Percentiles rank a stretch among this genome's conserved stretches.
Evolutionary conservation across 2,888 invertebrate species (phyloP).

Genomic region (Xanthorhoe designata): DNA sequence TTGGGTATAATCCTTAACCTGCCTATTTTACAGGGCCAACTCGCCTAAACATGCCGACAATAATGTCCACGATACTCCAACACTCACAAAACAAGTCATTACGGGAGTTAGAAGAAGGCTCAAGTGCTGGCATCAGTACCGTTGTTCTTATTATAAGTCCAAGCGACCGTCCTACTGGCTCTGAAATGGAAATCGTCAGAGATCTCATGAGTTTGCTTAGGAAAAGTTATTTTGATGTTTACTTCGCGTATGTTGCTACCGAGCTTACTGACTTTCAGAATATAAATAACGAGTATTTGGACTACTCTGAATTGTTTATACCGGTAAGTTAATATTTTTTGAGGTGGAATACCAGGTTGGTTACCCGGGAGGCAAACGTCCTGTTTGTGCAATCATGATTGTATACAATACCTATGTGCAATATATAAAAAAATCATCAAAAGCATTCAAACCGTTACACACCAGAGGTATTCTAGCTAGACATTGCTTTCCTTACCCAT

Average conservation of each 20-base stretch:
- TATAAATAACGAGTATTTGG: constrained; percentile 75
- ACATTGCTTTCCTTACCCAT: too few relatives aligned
- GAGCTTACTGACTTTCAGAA: constrained; percentile 75
- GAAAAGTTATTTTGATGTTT: constrained; percentile 79
- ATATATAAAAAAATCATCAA: too few relatives aligned
- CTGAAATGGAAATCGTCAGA: constrained; percentile 71
- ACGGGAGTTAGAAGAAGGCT: constrained; percentile 60
- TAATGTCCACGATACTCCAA: constrained; percentile 77
- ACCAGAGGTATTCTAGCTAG: too few relatives aligned
- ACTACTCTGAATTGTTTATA: constrained; percentile 81
- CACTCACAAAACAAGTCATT: constrained; percentile 77
- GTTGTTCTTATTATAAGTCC: constrained; percentile 84
- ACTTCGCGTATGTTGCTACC: constrained; percentile 81
- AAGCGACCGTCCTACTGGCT: constrained; percentile 71
- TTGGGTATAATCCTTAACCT: too few relatives aligned
- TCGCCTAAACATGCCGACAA: constrained; percentile 77
- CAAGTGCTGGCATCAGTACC: constrained; percentile 74
- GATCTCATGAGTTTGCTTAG: constrained; percentile 76
- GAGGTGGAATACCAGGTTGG: background rate
- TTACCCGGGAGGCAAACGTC: too few relatives aligned
- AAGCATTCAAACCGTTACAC: too few relatives aligned
- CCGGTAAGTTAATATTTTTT: constrained; percentile 51
- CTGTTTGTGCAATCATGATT: too few relatives aligned
- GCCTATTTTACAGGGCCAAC: constrained; percentile 78
- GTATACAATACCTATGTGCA: too few relatives aligned